Conservation (phyloP, 2,797 vertebrate genomes). For the Chaetophractus vellerosus region DNA sequence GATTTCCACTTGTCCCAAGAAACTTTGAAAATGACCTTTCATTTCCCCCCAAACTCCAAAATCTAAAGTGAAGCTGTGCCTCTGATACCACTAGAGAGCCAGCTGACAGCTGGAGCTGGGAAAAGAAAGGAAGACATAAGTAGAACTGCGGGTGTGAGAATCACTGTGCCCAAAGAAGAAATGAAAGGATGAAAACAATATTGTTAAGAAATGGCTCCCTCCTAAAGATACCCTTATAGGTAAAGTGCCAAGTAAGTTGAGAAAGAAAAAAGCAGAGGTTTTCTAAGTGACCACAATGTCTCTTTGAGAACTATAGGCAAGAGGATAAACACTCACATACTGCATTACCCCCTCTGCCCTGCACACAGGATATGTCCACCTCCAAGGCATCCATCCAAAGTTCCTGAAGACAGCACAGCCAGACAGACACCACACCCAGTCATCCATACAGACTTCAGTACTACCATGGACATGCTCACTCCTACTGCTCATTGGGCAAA, state of each 20-base stretch:
- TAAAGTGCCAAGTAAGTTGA: neutral
- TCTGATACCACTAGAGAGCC: conserved; percentile 3
- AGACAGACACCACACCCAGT: neutral
- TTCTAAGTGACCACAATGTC: neutral
- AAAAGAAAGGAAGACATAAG: neutral
- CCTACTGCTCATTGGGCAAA: neutral
- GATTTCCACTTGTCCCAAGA: conserved; percentile 51
- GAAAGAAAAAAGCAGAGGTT: neutral
- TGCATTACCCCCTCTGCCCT: neutral
- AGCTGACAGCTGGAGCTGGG: neutral
- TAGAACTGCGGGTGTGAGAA: neutral
- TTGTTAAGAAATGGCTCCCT: neutral
- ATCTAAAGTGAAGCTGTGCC: neutral
- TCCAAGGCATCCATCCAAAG: neutral
- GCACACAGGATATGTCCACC: neutral
- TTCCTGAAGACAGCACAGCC: neutral
- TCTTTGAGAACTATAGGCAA: conserved; percentile 15
- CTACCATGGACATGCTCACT: neutral
- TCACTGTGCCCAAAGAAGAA: neutral
- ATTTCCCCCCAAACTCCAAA: neutral
- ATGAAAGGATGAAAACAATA: neutral
- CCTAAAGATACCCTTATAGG: neutral
- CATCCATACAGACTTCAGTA: neutral
- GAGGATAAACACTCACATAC: neutral
- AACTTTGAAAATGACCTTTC: neutral